phyloP scores from a whole-genome alignment of 2,113 vertebrate genomes.

The Agapornis roseicollis region DNA sequence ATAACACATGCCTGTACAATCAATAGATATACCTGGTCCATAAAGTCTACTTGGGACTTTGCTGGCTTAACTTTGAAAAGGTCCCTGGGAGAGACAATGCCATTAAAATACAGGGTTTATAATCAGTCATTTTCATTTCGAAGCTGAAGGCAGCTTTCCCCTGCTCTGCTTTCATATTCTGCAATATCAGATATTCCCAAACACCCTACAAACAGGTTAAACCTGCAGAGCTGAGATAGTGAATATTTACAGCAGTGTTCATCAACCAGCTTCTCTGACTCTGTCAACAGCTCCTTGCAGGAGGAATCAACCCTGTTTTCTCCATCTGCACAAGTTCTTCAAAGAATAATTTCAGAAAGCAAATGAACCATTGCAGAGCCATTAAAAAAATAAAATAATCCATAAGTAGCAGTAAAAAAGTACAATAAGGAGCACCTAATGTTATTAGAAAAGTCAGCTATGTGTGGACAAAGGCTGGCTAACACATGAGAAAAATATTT shows the following conservation, averaged over 20 bases:
- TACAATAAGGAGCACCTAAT: not conserved
- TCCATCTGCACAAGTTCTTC: not conserved
- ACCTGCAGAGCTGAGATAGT: conserved; percentile 16
- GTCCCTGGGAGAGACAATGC: not conserved
- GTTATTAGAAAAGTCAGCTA: conserved; percentile 7
- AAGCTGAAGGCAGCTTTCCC: not conserved
- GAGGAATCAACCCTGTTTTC: not conserved
- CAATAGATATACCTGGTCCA: not conserved
- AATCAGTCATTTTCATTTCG: not conserved
- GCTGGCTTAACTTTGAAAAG: not conserved
- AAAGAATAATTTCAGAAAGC: conserved; percentile 36
- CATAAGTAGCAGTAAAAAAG: conserved; percentile 11
- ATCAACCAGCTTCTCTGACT: conserved; percentile 11
- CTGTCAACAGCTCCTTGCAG: conserved; percentile 11
- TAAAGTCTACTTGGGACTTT: not conserved
- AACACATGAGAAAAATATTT: conserved; percentile 9
- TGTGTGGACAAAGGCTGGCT: not conserved
- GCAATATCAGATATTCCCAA: conserved; percentile 7
- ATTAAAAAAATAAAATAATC: conserved; percentile 51
- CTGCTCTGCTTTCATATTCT: not conserved
- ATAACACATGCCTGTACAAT: not conserved
- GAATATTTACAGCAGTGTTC: conserved; percentile 16
- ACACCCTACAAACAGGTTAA: not conserved
- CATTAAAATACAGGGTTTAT: not conserved
- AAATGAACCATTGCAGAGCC: conserved; percentile 8